phyloP scores from a whole-genome alignment of 2,113 vertebrate genomes.

The Argyrosomus japonicus region DNA sequence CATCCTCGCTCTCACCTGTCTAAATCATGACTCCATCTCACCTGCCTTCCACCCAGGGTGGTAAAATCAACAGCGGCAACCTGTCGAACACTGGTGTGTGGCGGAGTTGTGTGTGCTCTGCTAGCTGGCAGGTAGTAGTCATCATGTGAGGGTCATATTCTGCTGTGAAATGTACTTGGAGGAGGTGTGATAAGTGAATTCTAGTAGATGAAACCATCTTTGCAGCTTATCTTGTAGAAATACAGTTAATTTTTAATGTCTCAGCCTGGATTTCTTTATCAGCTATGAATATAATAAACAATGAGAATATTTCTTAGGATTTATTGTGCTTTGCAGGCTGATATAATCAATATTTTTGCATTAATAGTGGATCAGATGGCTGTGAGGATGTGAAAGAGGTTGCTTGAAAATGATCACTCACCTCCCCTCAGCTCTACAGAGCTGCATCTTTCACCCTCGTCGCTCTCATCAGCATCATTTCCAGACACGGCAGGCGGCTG shows the following conservation, averaged over 20 bases:
- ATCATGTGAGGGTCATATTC: neutral
- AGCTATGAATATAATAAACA: neutral
- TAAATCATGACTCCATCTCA: constrained; percentile 30
- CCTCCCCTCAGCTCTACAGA: neutral
- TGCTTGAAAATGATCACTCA: neutral
- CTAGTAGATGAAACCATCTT: neutral
- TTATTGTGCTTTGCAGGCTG: neutral
- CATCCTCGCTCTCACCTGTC: constrained; percentile 3
- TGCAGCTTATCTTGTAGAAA: neutral
- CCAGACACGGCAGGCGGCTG: neutral
- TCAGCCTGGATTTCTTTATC: neutral
- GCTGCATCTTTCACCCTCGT: neutral
- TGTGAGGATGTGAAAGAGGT: neutral
- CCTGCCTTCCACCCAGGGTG: constrained; percentile 23
- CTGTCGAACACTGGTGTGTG: constrained; percentile 10
- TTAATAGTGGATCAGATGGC: neutral
- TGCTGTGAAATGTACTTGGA: neutral
- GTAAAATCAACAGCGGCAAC: constrained; percentile 38
- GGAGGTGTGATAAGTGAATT: neutral
- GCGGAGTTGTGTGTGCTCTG: neutral
- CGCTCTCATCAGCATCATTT: neutral
- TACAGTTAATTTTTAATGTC: neutral
- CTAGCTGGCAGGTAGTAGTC: neutral
- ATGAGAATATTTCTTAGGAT: neutral
- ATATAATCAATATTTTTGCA: neutral